These are phyloP conservation scores for Suricata suricatta DNA, from an alignment of 2,113 vertebrate species.

Conservation along the genomic window DNA sequence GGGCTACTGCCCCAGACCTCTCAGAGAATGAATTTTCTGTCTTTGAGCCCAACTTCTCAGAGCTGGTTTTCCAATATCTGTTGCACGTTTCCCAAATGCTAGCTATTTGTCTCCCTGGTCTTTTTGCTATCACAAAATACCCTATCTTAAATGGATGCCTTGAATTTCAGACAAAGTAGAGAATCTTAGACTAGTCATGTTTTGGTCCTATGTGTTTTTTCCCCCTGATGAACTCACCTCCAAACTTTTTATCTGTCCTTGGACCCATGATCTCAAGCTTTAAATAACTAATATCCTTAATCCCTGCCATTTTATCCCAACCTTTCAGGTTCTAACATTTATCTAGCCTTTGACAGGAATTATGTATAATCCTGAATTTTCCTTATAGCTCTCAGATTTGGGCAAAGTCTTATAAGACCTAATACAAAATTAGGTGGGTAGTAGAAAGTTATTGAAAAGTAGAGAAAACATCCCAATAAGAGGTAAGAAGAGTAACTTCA, in stretches of 20 bases:
- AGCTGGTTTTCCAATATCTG: not conserved
- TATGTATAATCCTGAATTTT: not conserved
- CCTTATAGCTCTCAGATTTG: not conserved
- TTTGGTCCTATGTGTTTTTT: not conserved
- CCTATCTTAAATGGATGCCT: not conserved
- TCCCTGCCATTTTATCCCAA: not conserved
- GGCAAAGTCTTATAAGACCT: not conserved
- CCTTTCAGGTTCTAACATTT: not conserved
- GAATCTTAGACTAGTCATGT: not conserved
- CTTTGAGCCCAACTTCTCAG: not conserved
- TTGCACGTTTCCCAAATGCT: not conserved
- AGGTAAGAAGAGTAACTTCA: not conserved
- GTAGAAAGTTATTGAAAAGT: not conserved
- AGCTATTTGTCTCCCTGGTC: not conserved
- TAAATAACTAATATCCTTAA: not conserved
- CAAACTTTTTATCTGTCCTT: not conserved
- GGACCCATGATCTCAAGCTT: not conserved
- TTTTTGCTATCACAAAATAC: not conserved
- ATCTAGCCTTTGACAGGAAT: not conserved
- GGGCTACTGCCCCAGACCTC: not conserved
- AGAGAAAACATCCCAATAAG: not conserved
- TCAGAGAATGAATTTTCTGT: not conserved
- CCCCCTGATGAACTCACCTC: not conserved
- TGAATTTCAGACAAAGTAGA: not conserved
- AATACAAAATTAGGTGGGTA: not conserved